These are phyloP conservation scores for Lepidostoma basale DNA, from an alignment of 1,140 invertebrate species.

Conservation along the genomic window DNA sequence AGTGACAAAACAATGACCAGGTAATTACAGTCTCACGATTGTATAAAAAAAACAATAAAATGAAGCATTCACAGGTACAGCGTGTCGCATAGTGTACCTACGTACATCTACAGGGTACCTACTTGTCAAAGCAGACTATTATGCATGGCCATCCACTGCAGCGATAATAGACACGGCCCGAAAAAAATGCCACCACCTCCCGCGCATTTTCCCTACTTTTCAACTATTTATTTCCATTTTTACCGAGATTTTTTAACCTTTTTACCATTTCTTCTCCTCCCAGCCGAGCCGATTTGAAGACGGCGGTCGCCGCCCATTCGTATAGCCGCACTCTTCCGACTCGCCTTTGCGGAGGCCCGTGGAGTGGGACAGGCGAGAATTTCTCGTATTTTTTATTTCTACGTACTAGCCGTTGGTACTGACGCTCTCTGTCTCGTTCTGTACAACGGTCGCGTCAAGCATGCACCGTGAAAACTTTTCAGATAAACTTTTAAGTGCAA, in stretches of 20 bases:
- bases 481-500: slow-evolving; percentile 13
- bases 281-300: slow-evolving; percentile 32
- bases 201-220: slow-evolving; percentile 42
- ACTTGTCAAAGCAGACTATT: slow-evolving; percentile 8
- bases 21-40: too few species aligned
- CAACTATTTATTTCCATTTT: slow-evolving; percentile 45
- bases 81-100: too few species aligned
- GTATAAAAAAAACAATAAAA: too few species aligned
- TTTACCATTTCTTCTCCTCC: slow-evolving; percentile 45
- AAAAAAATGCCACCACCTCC: slow-evolving; percentile 25
- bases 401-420: slow-evolving; percentile 9
- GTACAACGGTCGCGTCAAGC: background rate
- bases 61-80: too few species aligned
- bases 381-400: slow-evolving; percentile 38
- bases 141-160: slow-evolving; percentile 7
- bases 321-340: slow-evolving; percentile 27
- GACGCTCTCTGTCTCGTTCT: slow-evolving; percentile 26
- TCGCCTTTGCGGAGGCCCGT: background rate
- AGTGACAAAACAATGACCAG: too few species aligned
- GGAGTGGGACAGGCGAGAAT: slow-evolving; percentile 32
- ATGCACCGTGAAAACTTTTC: slow-evolving; percentile 27
- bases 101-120: background rate
- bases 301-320: slow-evolving; percentile 32
- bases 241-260: slow-evolving; percentile 42
- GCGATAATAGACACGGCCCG: slow-evolving; percentile 25